Evolutionary conservation across 2,113 vertebrate species (phyloP).

Genomic region (Anolis sagrei): DNA sequence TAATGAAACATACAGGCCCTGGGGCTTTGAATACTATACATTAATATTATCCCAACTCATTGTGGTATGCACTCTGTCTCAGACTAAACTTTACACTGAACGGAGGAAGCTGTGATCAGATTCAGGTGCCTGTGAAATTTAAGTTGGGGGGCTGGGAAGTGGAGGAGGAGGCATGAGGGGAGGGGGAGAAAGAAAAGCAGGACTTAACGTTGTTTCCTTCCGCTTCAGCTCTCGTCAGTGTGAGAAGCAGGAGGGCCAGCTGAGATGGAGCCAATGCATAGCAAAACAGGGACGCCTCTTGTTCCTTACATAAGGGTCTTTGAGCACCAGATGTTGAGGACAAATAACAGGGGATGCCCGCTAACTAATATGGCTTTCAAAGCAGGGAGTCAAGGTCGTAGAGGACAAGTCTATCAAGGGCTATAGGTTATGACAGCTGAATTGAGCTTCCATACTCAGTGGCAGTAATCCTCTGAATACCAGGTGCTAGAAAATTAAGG

Average conservation of each 20-base stretch:
- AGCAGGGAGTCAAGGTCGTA: neutral
- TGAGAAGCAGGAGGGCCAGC: slow-evolving; percentile 66
- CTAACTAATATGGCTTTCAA: neutral
- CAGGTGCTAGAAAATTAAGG: neutral
- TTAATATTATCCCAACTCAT: slow-evolving; percentile 77
- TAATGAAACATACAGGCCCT: slow-evolving; percentile 80
- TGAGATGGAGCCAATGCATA: slow-evolving; percentile 55
- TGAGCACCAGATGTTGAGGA: slow-evolving; percentile 17
- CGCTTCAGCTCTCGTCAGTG: slow-evolving; percentile 62
- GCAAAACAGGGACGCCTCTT: slow-evolving; percentile 48
- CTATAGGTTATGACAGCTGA: neutral
- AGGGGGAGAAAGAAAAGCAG: slow-evolving; percentile 62
- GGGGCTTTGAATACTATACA: slow-evolving; percentile 77
- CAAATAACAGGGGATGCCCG: neutral
- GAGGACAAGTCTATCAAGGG: neutral
- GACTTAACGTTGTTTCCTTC: slow-evolving; percentile 71
- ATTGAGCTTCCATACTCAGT: neutral
- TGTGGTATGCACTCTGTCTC: slow-evolving; percentile 70
- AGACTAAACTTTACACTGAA: slow-evolving; percentile 75
- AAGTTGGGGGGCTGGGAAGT: slow-evolving; percentile 47
- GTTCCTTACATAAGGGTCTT: neutral
- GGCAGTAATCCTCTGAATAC: neutral
- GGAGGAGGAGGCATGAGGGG: neutral
- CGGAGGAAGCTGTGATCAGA: slow-evolving; percentile 76
- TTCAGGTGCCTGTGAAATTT: slow-evolving; percentile 77